Conservation (phyloP, 2,888 invertebrate species). For the Serripes groenlandicus region DNA sequence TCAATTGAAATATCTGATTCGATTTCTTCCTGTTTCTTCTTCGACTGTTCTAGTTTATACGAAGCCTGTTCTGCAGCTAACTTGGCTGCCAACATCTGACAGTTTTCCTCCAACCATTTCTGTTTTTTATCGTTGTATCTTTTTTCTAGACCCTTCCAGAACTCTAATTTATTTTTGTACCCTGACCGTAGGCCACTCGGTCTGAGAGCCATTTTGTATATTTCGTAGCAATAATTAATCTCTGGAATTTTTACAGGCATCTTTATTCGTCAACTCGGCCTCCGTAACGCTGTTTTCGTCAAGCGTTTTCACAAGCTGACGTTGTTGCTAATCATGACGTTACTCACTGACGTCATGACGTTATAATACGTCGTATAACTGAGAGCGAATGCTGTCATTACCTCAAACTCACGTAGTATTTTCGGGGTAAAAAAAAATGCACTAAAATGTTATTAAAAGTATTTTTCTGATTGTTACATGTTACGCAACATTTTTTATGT, state of each 20-base stretch:
- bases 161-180: slow-evolving; percentile 19
- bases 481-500: too few species aligned
- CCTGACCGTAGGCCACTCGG: neutral
- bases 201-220: slow-evolving; percentile 26
- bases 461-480: too few species aligned
- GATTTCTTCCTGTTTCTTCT: neutral
- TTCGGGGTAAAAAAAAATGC: too few species aligned
- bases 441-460: too few species aligned
- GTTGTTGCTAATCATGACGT: neutral
- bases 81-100: slow-evolving; percentile 18
- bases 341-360: too few species aligned
- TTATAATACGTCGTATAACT: neutral
- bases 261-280: neutral
- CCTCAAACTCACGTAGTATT: too few species aligned
- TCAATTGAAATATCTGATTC: neutral
- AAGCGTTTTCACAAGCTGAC: neutral
- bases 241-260: neutral
- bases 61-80: neutral
- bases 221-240: neutral
- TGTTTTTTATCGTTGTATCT: slow-evolving; percentile 29
- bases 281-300: neutral
- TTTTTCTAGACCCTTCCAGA: slow-evolving; percentile 44
- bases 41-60: neutral
- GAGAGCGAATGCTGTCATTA: neutral
- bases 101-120: slow-evolving; percentile 44